Evolutionary conservation across 2,113 vertebrate species (phyloP).

Genomic region (Seriola quinqueradiata): DNA sequence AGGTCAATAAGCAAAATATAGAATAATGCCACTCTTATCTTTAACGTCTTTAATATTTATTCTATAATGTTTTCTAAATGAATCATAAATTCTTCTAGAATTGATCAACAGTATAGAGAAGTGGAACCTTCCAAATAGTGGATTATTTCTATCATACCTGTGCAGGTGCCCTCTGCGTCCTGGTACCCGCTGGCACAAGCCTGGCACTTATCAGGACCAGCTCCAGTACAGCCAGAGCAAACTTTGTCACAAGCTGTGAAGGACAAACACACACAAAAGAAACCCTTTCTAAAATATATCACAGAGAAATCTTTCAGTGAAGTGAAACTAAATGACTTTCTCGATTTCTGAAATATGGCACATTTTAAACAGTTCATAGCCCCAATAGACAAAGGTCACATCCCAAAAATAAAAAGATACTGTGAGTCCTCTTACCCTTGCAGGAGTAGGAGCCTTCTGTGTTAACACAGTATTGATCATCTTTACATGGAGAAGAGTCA

Average conservation of each 20-base stretch:
- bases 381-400: too few species aligned
- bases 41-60: too few species aligned
- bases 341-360: background rate
- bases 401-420: background rate
- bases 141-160: slow-evolving; percentile 83
- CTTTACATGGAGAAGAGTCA: slow-evolving; percentile 85
- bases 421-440: slow-evolving; percentile 82
- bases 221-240: slow-evolving; percentile 89
- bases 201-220: slow-evolving; percentile 87
- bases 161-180: slow-evolving; percentile 85
- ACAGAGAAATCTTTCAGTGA: background rate
- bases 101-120: background rate
- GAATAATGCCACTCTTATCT: too few species aligned
- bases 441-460: slow-evolving; percentile 90
- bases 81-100: background rate
- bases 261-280: background rate
- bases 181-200: slow-evolving; percentile 86
- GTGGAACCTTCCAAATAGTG: background rate
- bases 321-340: background rate
- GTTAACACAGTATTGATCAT: slow-evolving; percentile 91
- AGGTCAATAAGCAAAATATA: too few species aligned
- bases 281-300: background rate
- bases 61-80: too few species aligned
- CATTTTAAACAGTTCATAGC: background rate
- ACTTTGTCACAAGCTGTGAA: slow-evolving; percentile 88